Percentiles rank a stretch among this genome's conserved stretches.
Evolutionary conservation across 2,797 vertebrate species (phyloP).

Genomic region (Borostomias antarcticus): DNA sequence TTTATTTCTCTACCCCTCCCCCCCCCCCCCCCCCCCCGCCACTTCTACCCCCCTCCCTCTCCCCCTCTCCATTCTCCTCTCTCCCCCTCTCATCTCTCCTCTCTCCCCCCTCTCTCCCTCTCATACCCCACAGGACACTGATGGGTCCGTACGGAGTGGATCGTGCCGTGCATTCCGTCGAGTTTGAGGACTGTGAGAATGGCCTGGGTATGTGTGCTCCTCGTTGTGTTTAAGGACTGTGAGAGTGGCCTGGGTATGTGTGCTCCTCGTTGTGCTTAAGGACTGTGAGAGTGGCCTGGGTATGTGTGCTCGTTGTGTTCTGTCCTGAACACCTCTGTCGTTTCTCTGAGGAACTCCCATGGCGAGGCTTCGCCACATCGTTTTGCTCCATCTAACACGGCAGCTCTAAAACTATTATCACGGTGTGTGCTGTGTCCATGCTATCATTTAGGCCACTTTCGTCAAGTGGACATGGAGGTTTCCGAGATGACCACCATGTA

Average conservation of each 20-base stretch:
- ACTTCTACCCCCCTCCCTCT: slow-evolving; percentile 4
- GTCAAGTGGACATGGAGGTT: too few relatives aligned
- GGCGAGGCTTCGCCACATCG: too few relatives aligned
- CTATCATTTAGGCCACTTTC: too few relatives aligned
- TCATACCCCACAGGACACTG: slow-evolving; percentile 79
- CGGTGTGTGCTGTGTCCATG: too few relatives aligned
- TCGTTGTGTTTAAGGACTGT: not conserved
- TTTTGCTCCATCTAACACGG: too few relatives aligned
- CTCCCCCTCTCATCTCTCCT: not conserved
- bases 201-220: slow-evolving; percentile 79
- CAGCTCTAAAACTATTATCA: too few relatives aligned
- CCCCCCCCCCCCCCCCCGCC: not conserved
- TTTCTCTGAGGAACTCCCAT: too few relatives aligned
- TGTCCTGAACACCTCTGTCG: too few relatives aligned
- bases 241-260: not conserved
- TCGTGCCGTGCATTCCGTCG: slow-evolving; percentile 82
- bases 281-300: too few relatives aligned
- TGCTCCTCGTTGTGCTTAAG: not conserved
- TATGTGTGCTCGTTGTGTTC: too few relatives aligned
- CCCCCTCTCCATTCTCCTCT: not conserved
- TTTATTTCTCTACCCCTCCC: not conserved
- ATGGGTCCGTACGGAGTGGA: slow-evolving; percentile 91
- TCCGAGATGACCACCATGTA: not conserved
- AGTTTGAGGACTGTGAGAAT: slow-evolving; percentile 87
- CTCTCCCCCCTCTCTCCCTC: slow-evolving; percentile 1